A percentile compares a stretch with the other conserved stretches of the same genome.
These are phyloP conservation scores for Yoshiicerus persimilis DNA, from an alignment of 1,140 invertebrate genomes.

Conservation along the genomic window DNA sequence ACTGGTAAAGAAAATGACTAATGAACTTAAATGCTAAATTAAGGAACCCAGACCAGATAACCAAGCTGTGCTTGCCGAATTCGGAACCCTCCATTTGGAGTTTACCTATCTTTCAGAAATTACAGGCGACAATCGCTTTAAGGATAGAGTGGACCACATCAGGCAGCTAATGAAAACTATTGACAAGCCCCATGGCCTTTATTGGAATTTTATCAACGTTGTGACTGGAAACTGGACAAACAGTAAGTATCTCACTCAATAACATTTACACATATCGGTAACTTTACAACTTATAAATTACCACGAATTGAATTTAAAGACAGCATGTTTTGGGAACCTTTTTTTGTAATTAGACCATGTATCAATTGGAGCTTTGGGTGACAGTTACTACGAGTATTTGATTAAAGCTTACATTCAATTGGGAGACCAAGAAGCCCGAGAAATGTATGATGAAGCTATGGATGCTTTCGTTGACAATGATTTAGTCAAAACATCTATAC, in stretches of 20 bases:
- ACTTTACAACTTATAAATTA: too few relatives aligned
- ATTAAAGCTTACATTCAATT: constrained; percentile 63
- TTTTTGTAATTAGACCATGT: constrained; percentile 63
- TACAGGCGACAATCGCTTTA: constrained; percentile 61
- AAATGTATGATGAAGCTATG: constrained; percentile 65
- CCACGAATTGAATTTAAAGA: background rate
- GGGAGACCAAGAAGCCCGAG: constrained; percentile 57
- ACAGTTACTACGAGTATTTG: constrained; percentile 70
- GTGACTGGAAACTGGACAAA: constrained; percentile 64
- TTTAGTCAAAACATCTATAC: constrained; percentile 33
- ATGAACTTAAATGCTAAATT: background rate
- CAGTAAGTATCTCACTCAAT: constrained; percentile 54
- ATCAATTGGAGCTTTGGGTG: constrained; percentile 67
- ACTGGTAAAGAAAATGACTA: constrained; percentile 52
- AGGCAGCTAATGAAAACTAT: constrained; percentile 58
- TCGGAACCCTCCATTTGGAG: constrained; percentile 67
- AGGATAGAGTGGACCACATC: constrained; percentile 59
- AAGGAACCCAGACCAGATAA: background rate
- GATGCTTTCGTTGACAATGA: constrained; percentile 44
- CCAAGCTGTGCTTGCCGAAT: constrained; percentile 54
- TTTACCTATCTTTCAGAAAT: constrained; percentile 64
- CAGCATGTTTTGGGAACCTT: background rate
- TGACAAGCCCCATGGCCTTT: constrained; percentile 63
- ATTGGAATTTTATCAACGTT: constrained; percentile 67
- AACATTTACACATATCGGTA: background rate